Evolutionary conservation across 2,888 invertebrate genomes (phyloP).

Genomic region (Candidula unifasciata): DNA sequence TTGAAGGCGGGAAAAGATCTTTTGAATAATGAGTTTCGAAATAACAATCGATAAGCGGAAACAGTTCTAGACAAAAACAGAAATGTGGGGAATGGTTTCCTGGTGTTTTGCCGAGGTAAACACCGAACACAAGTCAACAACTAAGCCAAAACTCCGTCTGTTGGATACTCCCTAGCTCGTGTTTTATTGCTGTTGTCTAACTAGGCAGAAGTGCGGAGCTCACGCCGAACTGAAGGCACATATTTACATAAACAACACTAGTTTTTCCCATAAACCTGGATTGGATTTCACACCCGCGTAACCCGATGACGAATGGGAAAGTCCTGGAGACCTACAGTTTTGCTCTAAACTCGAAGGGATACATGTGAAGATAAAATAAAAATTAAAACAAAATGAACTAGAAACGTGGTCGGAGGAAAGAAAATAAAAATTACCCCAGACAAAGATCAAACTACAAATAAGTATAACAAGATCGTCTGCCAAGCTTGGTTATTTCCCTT

Average conservation of each 20-base stretch:
- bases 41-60: too few relatives aligned
- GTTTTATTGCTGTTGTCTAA: slow-evolving; percentile 14
- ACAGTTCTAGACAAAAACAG: too few relatives aligned
- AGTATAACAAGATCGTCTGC: slow-evolving; percentile 2
- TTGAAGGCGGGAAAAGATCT: too few relatives aligned
- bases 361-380: not conserved
- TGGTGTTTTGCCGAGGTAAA: too few relatives aligned
- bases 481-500: not conserved
- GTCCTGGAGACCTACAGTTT: not conserved
- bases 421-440: not conserved
- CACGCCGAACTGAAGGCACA: slow-evolving; percentile 14
- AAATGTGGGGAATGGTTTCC: too few relatives aligned
- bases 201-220: slow-evolving; percentile 26
- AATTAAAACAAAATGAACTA: not conserved
- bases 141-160: not conserved
- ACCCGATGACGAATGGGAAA: not conserved
- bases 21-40: too few relatives aligned
- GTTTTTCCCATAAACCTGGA: slow-evolving; percentile 26
- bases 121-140: slow-evolving; percentile 1
- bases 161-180: slow-evolving; percentile 14
- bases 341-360: not conserved
- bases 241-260: slow-evolving; percentile 37
- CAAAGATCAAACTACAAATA: not conserved
- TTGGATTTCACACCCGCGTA: slow-evolving; percentile 7
- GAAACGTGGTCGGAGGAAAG: not conserved